Conservation (phyloP, 1,140 invertebrate species). For the Drosophila takahashii region DNA sequence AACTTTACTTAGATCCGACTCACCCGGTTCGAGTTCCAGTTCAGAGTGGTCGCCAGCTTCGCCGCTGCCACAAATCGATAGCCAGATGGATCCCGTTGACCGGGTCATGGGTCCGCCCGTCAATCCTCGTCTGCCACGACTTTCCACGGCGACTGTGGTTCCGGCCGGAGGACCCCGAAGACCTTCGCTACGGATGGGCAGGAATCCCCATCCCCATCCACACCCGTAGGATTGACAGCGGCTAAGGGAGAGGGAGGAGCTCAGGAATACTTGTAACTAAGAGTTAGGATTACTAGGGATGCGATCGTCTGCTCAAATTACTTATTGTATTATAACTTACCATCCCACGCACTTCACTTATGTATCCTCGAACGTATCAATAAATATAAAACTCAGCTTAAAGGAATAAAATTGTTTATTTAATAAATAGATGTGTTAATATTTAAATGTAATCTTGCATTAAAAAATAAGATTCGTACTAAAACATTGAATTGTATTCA, state of each 20-base stretch:
- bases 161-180: slow-evolving; percentile 33
- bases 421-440: background rate
- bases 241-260: slow-evolving; percentile 31
- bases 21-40: slow-evolving; percentile 82
- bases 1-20: slow-evolving; percentile 67
- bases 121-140: slow-evolving; percentile 74
- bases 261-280: slow-evolving; percentile 69
- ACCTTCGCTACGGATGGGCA: slow-evolving; percentile 55
- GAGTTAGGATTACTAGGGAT: slow-evolving; percentile 25
- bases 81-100: slow-evolving; percentile 64
- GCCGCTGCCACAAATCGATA: slow-evolving; percentile 75
- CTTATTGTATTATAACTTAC: slow-evolving; percentile 22
- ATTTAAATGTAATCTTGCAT: too few species aligned
- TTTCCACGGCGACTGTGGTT: slow-evolving; percentile 26
- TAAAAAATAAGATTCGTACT: background rate
- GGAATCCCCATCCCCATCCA: slow-evolving; percentile 59
- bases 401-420: background rate
- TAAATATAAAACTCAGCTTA: slow-evolving; percentile 11
- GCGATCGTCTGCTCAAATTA: slow-evolving; percentile 38
- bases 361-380: slow-evolving; percentile 11
- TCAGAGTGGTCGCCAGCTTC: slow-evolving; percentile 84
- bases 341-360: background rate
- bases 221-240: slow-evolving; percentile 25
- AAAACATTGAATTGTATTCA: slow-evolving; percentile 29
- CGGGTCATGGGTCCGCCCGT: slow-evolving; percentile 81